Conservation (phyloP, 2,797 vertebrate species). For the Nannoperca obscura region DNA sequence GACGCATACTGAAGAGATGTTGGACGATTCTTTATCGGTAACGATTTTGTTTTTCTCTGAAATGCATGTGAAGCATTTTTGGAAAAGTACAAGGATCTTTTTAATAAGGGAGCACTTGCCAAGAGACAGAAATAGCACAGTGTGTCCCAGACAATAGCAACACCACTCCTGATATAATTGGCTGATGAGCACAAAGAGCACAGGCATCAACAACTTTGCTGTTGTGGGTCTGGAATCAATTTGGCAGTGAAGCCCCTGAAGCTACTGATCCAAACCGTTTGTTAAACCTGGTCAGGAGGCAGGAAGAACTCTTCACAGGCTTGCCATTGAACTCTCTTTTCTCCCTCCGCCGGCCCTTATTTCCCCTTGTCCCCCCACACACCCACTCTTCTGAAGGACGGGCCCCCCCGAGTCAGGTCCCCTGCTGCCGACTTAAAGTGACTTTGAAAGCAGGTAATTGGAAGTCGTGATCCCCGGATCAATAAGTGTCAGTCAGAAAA, state of each 20-base stretch:
- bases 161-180: conserved; percentile 50
- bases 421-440: conserved; percentile 71
- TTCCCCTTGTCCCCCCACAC: conserved; percentile 29
- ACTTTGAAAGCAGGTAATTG: conserved; percentile 85
- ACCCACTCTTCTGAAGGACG: conserved; percentile 59
- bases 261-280: conserved; percentile 64
- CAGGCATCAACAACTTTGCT: conserved; percentile 56
- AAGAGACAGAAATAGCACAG: conserved; percentile 40
- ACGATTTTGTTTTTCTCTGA: conserved; percentile 24
- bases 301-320: conserved; percentile 48
- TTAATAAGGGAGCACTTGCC: conserved; percentile 20
- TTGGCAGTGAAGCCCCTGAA: conserved; percentile 51
- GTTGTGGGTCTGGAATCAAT: conserved; percentile 54
- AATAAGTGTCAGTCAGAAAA: conserved; percentile 80
- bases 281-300: conserved; percentile 43
- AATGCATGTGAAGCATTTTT: conserved; percentile 44
- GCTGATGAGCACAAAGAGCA: conserved; percentile 53
- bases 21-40: neutral
- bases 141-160: conserved; percentile 38
- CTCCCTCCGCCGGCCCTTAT: neutral
- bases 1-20: neutral
- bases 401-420: conserved; percentile 53
- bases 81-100: conserved; percentile 19
- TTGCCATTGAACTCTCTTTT: conserved; percentile 44
- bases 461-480: conserved; percentile 83